phyloP scores from a whole-genome alignment of 2,888 invertebrate species.

The Andrena chrysosceles region DNA sequence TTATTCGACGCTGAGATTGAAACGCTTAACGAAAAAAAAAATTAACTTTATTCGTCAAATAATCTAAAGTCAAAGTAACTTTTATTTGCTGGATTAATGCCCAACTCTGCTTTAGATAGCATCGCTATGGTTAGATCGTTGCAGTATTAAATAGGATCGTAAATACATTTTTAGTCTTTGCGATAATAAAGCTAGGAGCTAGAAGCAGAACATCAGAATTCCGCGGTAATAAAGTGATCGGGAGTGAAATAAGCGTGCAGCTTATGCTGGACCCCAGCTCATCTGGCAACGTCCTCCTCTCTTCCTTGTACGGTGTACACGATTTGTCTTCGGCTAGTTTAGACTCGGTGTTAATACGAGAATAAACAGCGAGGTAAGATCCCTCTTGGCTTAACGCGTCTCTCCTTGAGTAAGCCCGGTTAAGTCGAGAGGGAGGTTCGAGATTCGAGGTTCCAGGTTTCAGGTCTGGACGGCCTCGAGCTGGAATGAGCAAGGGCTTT shows the following conservation, averaged over 20 bases:
- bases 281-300: constrained; percentile 53
- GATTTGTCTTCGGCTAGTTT: constrained; percentile 79
- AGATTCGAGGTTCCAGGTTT: constrained; percentile 75
- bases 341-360: constrained; percentile 80
- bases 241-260: constrained; percentile 35
- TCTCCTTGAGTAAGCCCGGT: constrained; percentile 78
- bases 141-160: too few relatives aligned
- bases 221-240: constrained; percentile 25
- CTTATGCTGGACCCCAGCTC: constrained; percentile 60
- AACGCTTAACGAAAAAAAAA: too few relatives aligned
- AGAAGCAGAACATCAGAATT: background rate
- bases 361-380: constrained; percentile 81
- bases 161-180: too few relatives aligned
- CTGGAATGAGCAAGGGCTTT: constrained; percentile 77
- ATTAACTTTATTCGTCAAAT: too few relatives aligned
- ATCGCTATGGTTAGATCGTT: too few relatives aligned
- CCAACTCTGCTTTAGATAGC: too few relatives aligned
- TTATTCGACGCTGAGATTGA: too few relatives aligned
- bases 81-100: too few relatives aligned
- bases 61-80: too few relatives aligned
- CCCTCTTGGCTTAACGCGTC: constrained; percentile 77
- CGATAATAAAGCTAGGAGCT: too few relatives aligned
- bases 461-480: constrained; percentile 72
- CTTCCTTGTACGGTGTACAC: constrained; percentile 66
- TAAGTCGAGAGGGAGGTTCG: constrained; percentile 75